These are phyloP conservation scores for Zaprionus ghesquierei DNA, from an alignment of 1,140 invertebrate genomes.

Conservation along the genomic window DNA sequence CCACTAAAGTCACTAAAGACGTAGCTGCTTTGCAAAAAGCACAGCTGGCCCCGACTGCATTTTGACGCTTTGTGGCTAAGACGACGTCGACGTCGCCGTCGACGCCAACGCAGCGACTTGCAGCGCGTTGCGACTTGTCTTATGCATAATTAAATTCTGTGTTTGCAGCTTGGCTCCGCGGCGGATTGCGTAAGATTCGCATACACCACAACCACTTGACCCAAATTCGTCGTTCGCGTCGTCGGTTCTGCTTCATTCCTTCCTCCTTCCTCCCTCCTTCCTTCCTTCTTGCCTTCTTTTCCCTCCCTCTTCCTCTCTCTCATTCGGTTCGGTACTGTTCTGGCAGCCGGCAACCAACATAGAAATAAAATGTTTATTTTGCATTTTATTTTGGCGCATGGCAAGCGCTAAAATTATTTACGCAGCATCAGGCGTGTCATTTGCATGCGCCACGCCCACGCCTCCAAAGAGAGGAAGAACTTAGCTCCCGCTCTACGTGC, in stretches of 20 bases:
- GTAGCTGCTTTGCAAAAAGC: constrained; percentile 27
- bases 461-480: neutral
- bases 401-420: constrained; percentile 78
- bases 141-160: constrained; percentile 56
- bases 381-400: constrained; percentile 72
- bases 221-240: constrained; percentile 46
- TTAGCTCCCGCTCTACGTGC: neutral
- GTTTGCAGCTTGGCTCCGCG: constrained; percentile 32
- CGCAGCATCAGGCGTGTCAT: constrained; percentile 78
- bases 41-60: constrained; percentile 42
- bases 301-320: neutral
- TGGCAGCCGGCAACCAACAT: constrained; percentile 36
- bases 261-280: too few species aligned
- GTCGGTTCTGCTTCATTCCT: neutral
- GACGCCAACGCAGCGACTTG: neutral
- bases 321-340: neutral
- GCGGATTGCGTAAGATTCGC: constrained; percentile 36
- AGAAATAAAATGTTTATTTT: constrained; percentile 79
- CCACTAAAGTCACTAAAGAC: neutral
- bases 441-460: constrained; percentile 70
- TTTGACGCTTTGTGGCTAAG: constrained; percentile 48
- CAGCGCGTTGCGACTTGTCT: constrained; percentile 29
- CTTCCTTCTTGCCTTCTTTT: neutral
- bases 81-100: neutral
- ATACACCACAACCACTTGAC: constrained; percentile 58